Conservation (phyloP, 2,797 vertebrate species). For the Pogonophryne albipinna region DNA sequence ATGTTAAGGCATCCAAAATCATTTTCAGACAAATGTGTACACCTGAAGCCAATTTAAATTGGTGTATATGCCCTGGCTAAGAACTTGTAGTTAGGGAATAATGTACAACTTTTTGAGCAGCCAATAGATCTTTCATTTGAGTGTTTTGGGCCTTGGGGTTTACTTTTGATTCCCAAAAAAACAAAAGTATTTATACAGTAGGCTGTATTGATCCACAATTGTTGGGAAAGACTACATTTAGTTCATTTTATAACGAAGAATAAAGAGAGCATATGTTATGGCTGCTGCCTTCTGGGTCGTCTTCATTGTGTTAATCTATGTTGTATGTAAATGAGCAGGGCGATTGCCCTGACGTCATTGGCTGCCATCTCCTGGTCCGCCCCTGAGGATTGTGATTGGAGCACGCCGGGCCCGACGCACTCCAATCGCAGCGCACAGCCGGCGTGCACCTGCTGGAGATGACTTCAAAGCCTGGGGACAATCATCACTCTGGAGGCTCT, state of each 20-base stretch:
- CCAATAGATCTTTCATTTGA: background rate
- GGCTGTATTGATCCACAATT: slow-evolving; percentile 1
- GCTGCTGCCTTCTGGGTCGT: too few relatives aligned
- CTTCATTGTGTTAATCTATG: too few relatives aligned
- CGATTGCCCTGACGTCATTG: too few relatives aligned
- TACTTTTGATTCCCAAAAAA: background rate
- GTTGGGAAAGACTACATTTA: slow-evolving; percentile 17
- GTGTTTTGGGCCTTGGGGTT: slow-evolving; percentile 1
- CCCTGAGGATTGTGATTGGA: too few relatives aligned
- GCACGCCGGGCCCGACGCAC: too few relatives aligned
- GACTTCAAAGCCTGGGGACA: too few relatives aligned
- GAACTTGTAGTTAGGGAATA: slow-evolving; percentile 6
- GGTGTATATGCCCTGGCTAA: background rate
- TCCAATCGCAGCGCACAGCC: too few relatives aligned
- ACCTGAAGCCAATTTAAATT: background rate
- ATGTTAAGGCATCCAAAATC: background rate
- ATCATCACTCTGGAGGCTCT: too few relatives aligned
- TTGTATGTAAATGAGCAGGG: too few relatives aligned
- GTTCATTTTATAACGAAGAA: slow-evolving; percentile 11
- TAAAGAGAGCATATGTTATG: background rate
- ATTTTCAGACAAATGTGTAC: background rate
- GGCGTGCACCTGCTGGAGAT: too few relatives aligned
- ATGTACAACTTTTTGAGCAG: slow-evolving; percentile 5
- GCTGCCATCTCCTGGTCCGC: too few relatives aligned
- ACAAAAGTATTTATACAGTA: background rate